These are phyloP conservation scores for Macrotus californicus DNA, from an alignment of 2,113 vertebrate genomes.

Conservation along the genomic window DNA sequence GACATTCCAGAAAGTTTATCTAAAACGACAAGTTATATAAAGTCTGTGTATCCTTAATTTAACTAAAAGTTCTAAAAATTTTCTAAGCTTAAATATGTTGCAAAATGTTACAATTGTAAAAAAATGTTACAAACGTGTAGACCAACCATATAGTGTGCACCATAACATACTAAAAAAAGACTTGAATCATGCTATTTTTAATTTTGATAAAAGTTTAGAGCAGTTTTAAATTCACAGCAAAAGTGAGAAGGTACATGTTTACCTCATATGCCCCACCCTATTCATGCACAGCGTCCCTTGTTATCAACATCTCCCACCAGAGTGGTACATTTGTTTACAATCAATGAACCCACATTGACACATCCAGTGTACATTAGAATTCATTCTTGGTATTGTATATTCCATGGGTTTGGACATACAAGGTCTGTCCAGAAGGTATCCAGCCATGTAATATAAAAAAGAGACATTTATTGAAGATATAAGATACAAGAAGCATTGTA, in stretches of 20 bases:
- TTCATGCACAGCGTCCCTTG: background rate
- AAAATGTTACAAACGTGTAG: conserved; percentile 18
- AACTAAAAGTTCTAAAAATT: conserved; percentile 7
- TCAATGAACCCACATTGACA: background rate
- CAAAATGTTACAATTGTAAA: conserved; percentile 13
- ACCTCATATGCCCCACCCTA: background rate
- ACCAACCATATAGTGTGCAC: background rate
- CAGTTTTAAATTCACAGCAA: background rate
- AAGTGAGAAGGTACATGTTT: background rate
- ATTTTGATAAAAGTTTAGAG: conserved; percentile 76
- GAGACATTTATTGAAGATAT: too few relatives aligned
- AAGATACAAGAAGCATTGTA: too few relatives aligned
- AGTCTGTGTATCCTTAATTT: background rate
- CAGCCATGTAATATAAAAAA: too few relatives aligned
- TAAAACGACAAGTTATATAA: background rate
- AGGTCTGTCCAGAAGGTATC: too few relatives aligned
- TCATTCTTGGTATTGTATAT: background rate
- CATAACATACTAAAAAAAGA: background rate
- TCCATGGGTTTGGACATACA: background rate
- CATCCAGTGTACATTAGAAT: background rate
- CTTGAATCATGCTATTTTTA: conserved; percentile 46
- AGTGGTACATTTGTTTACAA: background rate
- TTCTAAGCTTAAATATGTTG: background rate
- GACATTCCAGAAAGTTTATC: background rate
- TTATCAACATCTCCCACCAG: background rate